A percentile compares a stretch with the other conserved stretches of the same genome.
Evolutionary conservation across 92 coral and sea anemone genomes (phyloP).

Genomic region (Muricea muricata): DNA sequence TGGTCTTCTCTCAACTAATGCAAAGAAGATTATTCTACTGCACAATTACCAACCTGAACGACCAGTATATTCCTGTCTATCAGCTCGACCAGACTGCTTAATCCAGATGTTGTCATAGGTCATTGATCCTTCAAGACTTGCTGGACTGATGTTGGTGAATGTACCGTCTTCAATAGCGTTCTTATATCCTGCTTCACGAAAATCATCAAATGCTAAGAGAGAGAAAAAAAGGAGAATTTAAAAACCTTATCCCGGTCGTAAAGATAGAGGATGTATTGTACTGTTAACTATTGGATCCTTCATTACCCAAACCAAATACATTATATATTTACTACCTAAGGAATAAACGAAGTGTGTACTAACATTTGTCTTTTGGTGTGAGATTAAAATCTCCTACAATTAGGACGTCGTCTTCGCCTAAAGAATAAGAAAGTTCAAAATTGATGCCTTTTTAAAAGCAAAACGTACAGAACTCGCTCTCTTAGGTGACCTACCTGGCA

Average conservation of each 20-base stretch:
- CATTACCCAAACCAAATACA: too few species aligned
- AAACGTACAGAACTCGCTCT: too few species aligned
- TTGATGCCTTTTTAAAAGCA: too few species aligned
- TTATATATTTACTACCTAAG: too few species aligned
- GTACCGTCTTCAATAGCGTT: slow-evolving; percentile 74
- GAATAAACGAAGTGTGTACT: slow-evolving; percentile 4
- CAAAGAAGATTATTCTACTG: too few species aligned
- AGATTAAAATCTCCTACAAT: slow-evolving; percentile 91
- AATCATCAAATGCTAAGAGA: slow-evolving; percentile 77
- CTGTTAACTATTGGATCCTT: too few species aligned
- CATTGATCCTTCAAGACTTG: slow-evolving; percentile 80
- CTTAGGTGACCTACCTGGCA: slow-evolving; percentile 84
- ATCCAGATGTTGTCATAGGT: slow-evolving; percentile 95
- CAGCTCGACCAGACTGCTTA: slow-evolving; percentile 53
- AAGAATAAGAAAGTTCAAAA: too few species aligned
- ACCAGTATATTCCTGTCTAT: slow-evolving; percentile 73
- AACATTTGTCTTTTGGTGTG: slow-evolving; percentile 81
- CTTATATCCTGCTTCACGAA: slow-evolving; percentile 68
- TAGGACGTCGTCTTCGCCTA: slow-evolving; percentile 85
- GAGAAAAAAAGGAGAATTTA: neutral
- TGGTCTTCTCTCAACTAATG: too few species aligned
- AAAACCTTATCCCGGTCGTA: too few species aligned
- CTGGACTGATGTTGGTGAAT: slow-evolving; percentile 82
- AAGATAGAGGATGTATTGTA: too few species aligned
- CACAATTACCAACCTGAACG: slow-evolving; percentile 73